phyloP scores from a whole-genome alignment of 2,113 vertebrate genomes.

The Dromiciops gliroides region DNA sequence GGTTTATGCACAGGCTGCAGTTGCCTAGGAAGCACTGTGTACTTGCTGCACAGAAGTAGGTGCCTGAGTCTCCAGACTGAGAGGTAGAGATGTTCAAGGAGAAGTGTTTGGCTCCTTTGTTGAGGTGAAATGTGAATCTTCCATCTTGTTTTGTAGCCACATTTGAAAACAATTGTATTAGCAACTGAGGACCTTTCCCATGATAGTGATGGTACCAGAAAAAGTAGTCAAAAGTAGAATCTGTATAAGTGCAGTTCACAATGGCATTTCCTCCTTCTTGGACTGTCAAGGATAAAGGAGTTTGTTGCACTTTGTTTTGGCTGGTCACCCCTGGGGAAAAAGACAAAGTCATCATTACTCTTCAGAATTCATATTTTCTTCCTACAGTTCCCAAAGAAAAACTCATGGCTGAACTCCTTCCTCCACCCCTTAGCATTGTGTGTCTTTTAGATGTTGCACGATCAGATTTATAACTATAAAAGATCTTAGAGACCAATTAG shows the following conservation, averaged over 20 bases:
- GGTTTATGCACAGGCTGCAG: constrained; percentile 33
- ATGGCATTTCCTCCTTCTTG: constrained; percentile 28
- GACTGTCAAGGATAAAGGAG: neutral
- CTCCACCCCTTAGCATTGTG: neutral
- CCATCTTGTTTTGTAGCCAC: neutral
- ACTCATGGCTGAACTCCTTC: neutral
- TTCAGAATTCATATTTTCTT: neutral
- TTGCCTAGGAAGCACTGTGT: constrained; percentile 42
- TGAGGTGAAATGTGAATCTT: neutral
- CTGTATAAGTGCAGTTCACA: constrained; percentile 40
- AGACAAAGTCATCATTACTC: neutral
- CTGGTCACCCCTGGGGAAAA: constrained; percentile 25
- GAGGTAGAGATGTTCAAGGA: constrained; percentile 29
- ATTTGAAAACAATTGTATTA: neutral
- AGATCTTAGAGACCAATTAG: neutral
- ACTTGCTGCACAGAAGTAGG: neutral
- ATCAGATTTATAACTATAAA: neutral
- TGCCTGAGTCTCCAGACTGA: neutral
- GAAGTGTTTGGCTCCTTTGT: constrained; percentile 22
- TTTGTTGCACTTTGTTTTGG: constrained; percentile 24
- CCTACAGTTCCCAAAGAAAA: neutral
- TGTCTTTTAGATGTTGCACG: neutral
- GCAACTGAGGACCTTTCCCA: neutral
- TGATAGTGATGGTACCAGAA: constrained; percentile 51
- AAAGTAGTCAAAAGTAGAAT: neutral